Evolutionary conservation across 2,888 invertebrate genomes (phyloP), one percentile per base, ranked within the genome.

Genomic region (Charanyca ferruginea): DNA sequence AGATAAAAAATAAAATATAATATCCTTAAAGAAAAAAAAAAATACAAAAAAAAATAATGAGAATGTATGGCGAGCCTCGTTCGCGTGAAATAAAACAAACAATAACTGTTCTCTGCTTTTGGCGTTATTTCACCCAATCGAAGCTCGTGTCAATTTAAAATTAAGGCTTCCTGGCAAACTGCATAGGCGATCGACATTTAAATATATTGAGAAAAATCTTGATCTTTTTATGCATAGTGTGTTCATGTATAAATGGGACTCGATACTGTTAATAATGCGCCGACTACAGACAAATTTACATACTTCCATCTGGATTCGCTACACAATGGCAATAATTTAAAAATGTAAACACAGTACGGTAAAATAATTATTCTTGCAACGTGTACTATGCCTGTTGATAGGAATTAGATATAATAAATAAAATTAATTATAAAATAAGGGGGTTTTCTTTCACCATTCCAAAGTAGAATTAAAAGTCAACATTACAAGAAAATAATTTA

Each of bases 371-470:
- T 93, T 94, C 93, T 94, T 93, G 91, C 92, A 93, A 91, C 92
- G 81, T 94, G 92, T 95, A 94, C 90, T 93, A 93, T 92, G 94
- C 92, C 93, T 91, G 92, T 93, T 93, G 89, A 94, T 94, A 94
- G 94, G 91, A 92, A 89, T 90, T 94, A 95, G 94, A 91, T 94
- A 91, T 94, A 94, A 93, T 95, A 94, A 95, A 94, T 94, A 94
- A 93, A 93, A 94, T 91, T 93, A 94, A 94, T 92, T 91, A 93
- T 91, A 92, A 87, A 83, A 71, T 61, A 55, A 55, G 67, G 74
- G 63, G 63, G 78, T 89, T 91, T 90, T 86, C 77, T 86, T 88
- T 85, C 60, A 70, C 71, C 69, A 57, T 54, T 70, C 52, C 59
- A 54, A 58, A 23, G 25, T 42, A 59, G 41, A 76, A 81, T 74